Evolutionary conservation across 1,140 invertebrate genomes (phyloP).

Genomic region (Zelostemma sp.): DNA sequence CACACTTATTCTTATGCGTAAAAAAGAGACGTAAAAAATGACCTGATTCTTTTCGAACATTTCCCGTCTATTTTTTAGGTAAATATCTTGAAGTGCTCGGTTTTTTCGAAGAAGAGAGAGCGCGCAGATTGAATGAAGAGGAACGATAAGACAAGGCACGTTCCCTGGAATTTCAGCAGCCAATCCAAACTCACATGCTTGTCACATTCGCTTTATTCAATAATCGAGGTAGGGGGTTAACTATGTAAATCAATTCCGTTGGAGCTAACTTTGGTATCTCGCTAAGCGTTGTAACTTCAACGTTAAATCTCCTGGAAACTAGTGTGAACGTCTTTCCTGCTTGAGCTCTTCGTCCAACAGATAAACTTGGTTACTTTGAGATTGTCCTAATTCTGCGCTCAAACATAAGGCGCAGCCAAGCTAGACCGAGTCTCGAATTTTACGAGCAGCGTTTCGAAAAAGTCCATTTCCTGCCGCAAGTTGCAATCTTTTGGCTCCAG

Average conservation of each 20-base stretch:
- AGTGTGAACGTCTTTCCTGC: constrained; percentile 46
- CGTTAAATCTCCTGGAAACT: constrained; percentile 48
- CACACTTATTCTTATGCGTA: too few relatives aligned
- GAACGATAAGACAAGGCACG: background rate
- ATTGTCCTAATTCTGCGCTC: constrained; percentile 44
- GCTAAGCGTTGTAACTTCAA: constrained; percentile 47
- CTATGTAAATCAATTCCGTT: constrained; percentile 52
- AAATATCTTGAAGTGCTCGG: too few relatives aligned
- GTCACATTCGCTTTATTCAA: background rate
- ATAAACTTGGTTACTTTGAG: constrained; percentile 47
- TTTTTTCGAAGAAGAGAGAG: too few relatives aligned
- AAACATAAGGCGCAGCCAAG: constrained; percentile 44
- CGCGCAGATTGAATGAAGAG: too few relatives aligned
- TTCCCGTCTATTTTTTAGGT: too few relatives aligned
- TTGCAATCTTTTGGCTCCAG: background rate
- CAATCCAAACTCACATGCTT: constrained; percentile 35
- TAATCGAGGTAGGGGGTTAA: constrained; percentile 16
- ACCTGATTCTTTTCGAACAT: too few relatives aligned
- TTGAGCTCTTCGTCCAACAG: constrained; percentile 49
- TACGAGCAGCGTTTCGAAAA: constrained; percentile 10
- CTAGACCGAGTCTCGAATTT: constrained; percentile 20
- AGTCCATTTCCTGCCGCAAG: background rate
- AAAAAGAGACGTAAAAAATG: too few relatives aligned
- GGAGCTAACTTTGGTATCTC: constrained; percentile 45
- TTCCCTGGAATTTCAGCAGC: constrained; percentile 38